Percentiles rank a stretch among this genome's conserved stretches.
These are phyloP conservation scores for Ursus arctos DNA, from an alignment of 2,113 vertebrate genomes.

Conservation along the genomic window DNA sequence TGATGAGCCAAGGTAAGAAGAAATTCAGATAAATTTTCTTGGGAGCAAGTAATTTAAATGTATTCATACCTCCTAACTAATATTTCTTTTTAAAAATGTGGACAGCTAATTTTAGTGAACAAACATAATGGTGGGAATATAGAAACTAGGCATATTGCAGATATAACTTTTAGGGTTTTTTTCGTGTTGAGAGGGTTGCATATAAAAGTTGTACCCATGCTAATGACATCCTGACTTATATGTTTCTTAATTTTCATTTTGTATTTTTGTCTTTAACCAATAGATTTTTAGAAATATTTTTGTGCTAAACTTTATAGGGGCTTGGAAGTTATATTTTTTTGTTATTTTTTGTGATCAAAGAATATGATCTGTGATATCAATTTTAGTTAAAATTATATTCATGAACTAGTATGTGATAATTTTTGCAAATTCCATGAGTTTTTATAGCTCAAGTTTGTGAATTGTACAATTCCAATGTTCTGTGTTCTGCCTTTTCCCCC, in stretches of 20 bases:
- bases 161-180: background rate
- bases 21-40: constrained; percentile 24
- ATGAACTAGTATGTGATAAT: background rate
- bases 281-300: constrained; percentile 12
- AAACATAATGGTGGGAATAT: background rate
- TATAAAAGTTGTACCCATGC: background rate
- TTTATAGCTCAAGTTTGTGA: background rate
- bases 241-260: background rate
- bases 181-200: background rate
- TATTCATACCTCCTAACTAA: background rate
- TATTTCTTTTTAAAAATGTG: background rate
- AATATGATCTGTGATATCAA: background rate
- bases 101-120: constrained; percentile 13
- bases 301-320: background rate
- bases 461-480: background rate
- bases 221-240: background rate
- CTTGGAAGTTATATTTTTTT: constrained; percentile 17
- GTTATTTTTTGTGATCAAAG: background rate
- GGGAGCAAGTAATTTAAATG: constrained; percentile 39
- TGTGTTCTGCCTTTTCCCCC: background rate
- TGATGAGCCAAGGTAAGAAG: background rate
- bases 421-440: background rate
- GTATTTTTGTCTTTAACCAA: background rate
- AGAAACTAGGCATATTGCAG: background rate
- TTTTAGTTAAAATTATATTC: constrained; percentile 26